Base-by-base conservation (phyloP, 1,140 invertebrate genomes). In the Tetranychus urticae region DNA sequence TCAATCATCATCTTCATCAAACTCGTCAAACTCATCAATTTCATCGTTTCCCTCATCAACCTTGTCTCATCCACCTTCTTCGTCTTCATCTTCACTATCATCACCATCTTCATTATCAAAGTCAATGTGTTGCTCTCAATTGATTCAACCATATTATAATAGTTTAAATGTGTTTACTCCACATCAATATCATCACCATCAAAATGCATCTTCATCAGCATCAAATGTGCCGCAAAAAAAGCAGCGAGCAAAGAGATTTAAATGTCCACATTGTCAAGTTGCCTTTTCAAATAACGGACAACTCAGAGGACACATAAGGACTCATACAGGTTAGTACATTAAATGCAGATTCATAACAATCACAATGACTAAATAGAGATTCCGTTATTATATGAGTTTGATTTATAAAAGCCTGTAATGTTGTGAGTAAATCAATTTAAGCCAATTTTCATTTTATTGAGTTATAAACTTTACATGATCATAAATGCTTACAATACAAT, bases 271-370 rank as follows among this genome's bases (percentile, higher is more conserved):
- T 67, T 91, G 87, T 69, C 77, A 85, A 62, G 83, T 87, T 0
- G 84, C 83, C 0, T 91, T 90, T 69, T 88, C 85, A 42, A 92
- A 90, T 70, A 88, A 88, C 70, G 86, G 87, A 1, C 88, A 92
- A 68, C 74, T 92, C 0, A 88, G 85, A 69, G 87, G 88, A 61
- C 88, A 92, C 68, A 79, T 88, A 14, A 75, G 87, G 42, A 90
- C 89, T 52, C 88, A 92, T 70, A 91, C 87, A 45, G 86, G 86
- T 79, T 71, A 76, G 70, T 70, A 42, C 34, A 36, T 36, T 6
- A 42, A 42, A 42, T 42, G 5, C 39, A 42, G 5, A 6, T 42
- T 42, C 0, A 42, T 1, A 42, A 42, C 10, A 23, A 0, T 23
- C 23, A 23, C 23, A 23, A 0, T 23, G 23, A 23, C 23, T 23